Percentiles rank a stretch among this genome's conserved stretches.
phyloP scores from a whole-genome alignment of 2,113 vertebrate genomes.

The Gavia stellata region DNA sequence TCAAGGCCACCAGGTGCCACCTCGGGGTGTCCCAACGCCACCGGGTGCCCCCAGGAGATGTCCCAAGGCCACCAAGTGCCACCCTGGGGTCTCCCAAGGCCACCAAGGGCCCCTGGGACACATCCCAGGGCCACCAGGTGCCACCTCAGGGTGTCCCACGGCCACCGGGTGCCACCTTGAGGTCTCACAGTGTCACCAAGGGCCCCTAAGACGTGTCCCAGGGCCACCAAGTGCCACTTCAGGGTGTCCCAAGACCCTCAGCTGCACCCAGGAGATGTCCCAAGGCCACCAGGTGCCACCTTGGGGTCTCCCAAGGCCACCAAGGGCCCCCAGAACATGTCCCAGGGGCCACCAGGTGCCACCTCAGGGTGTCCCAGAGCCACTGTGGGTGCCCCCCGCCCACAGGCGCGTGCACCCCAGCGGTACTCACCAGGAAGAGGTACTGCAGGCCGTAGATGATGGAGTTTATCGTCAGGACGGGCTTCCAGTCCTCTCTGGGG shows the following conservation, averaged over 20 bases:
- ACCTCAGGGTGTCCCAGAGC: neutral
- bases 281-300: neutral
- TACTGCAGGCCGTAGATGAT: conserved; percentile 98
- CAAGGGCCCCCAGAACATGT: neutral
- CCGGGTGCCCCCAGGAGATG: no score
- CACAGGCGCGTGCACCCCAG: rapidly evolving
- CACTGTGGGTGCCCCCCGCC: neutral
- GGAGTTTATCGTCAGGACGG: conserved; percentile 95
- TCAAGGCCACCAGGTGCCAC: neutral
- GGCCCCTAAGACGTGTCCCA: no score
- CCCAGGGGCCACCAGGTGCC: neutral
- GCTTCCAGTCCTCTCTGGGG: conserved; percentile 96
- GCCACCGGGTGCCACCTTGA: neutral
- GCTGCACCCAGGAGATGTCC: no score
- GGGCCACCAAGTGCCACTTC: neutral
- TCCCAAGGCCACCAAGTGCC: neutral
- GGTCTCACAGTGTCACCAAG: neutral
- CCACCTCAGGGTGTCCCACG: no score
- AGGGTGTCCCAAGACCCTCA: neutral
- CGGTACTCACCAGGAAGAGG: conserved; percentile 90
- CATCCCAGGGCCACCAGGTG: neutral
- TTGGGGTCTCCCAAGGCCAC: neutral
- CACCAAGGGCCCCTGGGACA: rapidly evolving
- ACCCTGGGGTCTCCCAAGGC: rapidly evolving
- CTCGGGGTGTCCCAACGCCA: neutral